These are phyloP conservation scores for Saxidomus purpurata DNA, from an alignment of 1,140 invertebrate genomes.

Conservation along the genomic window DNA sequence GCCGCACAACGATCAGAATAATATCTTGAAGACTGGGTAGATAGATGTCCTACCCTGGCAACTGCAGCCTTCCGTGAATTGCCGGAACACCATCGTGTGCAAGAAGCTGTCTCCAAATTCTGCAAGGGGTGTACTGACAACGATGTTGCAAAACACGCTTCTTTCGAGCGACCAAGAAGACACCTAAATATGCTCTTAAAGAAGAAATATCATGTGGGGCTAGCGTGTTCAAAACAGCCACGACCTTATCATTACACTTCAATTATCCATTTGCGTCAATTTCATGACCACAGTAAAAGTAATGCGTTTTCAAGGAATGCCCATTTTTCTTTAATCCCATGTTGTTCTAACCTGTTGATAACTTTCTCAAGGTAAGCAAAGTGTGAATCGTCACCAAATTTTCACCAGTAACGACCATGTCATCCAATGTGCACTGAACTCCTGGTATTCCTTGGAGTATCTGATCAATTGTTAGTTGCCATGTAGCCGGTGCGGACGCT, in stretches of 20 bases:
- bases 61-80: not conserved
- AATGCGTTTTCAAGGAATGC: too few relatives aligned
- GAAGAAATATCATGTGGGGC: too few relatives aligned
- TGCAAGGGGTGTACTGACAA: constrained; percentile 29
- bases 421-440: constrained; percentile 66
- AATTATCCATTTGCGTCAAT: too few relatives aligned
- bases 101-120: constrained; percentile 7
- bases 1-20: not conserved
- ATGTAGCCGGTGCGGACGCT: constrained; percentile 86
- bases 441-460: constrained; percentile 75
- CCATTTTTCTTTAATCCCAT: too few relatives aligned
- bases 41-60: not conserved
- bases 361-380: too few relatives aligned
- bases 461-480: constrained; percentile 86
- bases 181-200: too few relatives aligned
- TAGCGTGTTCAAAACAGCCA: too few relatives aligned
- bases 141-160: constrained; percentile 17
- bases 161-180: too few relatives aligned
- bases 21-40: not conserved
- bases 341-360: too few relatives aligned
- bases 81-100: not conserved
- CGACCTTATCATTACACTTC: too few relatives aligned
- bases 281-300: too few relatives aligned
- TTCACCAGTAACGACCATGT: constrained; percentile 71
- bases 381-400: too few relatives aligned